Base-by-base conservation (phyloP, 2,888 invertebrate genomes). In the Drosophila nr. perissopoda region DNA sequence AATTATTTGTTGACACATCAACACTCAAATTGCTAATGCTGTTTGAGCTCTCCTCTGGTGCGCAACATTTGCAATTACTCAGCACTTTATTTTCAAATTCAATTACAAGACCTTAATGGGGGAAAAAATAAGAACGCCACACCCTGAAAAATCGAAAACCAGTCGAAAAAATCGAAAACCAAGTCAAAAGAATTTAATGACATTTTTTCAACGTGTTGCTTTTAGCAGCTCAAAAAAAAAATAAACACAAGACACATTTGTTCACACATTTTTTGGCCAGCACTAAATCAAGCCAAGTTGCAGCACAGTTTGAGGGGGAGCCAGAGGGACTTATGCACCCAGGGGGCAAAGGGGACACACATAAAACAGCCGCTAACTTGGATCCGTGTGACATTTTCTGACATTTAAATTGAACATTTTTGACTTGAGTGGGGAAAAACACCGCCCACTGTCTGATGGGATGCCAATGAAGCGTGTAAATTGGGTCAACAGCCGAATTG, bases 311-410 rank as follows among this genome's bases (percentile, higher is more conserved):
- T 49, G 8, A 1, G 1, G 10, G 13, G 1, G 16, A 11, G 21
- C 1, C 7, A 3, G 21, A 46, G 46, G 4, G 7, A 7, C 4
- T 25, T 46, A 46, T 46, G 46, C 27, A 46, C 25, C 16, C 46
- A 46, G 8, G 25, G 25, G 46, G 46, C 16, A 46, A 25, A 42
- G 13, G 60, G n/a, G 11, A 52, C 11, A 56, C 11, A 63, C 62
- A 49, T 62, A 61, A 38, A 63, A 60, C 67, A 62, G 78, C 58
- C 81, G 59, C 63, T 57, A 65, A 65, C 53, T 60, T 59, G 63
- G 63, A 78, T 69, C 74, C 56, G 16, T 81, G 82, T 79, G 79
- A 79, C 79, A 79, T 79, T 79, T 78, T 81, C 51, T 79, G 79
- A 82, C 79, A 79, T 81, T 79, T 79, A 79, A 81, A 79, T 63